Evolutionary conservation across 1,140 invertebrate genomes (phyloP), one percentile per base, ranked within the genome.

Genomic region (Drepana arcuata): DNA sequence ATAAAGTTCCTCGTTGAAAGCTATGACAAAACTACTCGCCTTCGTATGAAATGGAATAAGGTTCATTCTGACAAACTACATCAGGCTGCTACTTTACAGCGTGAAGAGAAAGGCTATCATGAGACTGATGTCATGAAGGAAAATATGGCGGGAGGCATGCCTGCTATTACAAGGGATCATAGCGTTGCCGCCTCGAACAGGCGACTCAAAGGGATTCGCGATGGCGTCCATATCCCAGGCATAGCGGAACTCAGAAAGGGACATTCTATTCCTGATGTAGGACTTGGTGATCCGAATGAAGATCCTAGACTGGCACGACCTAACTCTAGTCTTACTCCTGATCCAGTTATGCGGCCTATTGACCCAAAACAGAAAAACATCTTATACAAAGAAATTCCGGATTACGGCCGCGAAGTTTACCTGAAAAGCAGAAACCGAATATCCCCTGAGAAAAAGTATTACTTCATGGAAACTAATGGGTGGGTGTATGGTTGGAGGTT

Each of bases 401-500:
- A 41, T 2, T 51, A 34, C 25, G 56, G 56, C 1, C 35, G 52
- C 1, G n/a, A 24, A 2, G 41, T 36, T 6, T 61, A 61, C 34
- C 13, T 57, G n/a, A 48, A 46, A 10, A 35, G 21, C 1, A 24
- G 57, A 13, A 26, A 9, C 10, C 28, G 30, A 10, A 43, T 47
- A 7, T 14, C 37, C 9, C 60, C 60, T 2, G 56, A 59, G 27
- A 25, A 53, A 3, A 59, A 47, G 18, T 59, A 47, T 34, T 63
- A 63, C 13, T 59, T 59, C 14, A 30, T 7, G 2, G 47, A 48
- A 23, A 32, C 23, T 24, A 40, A 26, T 31, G 41, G 32, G 5
- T 54, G 47, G 49, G 41, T 44, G n/a, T 54, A 47, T 16, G 55
- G 55, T 6, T 62, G 58, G 58, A 39, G 58, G n/a, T 18, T 57